Conservation (phyloP, 1,140 invertebrate species). For the Dreissena rostriformis region DNA sequence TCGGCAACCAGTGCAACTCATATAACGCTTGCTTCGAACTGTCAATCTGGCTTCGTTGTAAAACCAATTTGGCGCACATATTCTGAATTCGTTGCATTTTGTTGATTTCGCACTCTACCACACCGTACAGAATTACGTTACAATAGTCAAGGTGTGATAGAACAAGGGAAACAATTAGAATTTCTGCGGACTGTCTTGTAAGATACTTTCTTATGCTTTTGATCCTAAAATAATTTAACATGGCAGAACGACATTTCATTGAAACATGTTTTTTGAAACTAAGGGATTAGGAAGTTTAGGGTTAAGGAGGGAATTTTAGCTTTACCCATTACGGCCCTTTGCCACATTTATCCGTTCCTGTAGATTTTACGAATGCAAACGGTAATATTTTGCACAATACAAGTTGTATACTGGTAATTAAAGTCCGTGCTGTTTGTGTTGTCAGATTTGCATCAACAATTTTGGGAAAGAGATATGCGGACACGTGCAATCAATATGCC, state of each 20-base stretch:
- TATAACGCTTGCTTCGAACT: conserved; percentile 7
- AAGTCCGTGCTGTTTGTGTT: too few species aligned
- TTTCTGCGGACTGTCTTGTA: neutral
- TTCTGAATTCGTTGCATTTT: neutral
- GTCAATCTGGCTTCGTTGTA: neutral
- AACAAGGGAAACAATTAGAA: neutral
- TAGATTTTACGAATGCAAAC: too few species aligned
- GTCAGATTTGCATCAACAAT: too few species aligned
- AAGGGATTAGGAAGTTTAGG: too few species aligned
- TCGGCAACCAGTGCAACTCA: conserved; percentile 2
- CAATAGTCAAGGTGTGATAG: neutral
- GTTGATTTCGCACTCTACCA: neutral
- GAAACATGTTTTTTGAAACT: neutral
- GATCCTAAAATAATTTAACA: conserved; percentile 9
- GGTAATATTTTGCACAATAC: too few species aligned
- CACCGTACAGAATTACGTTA: conserved; percentile 9
- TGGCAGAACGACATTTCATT: neutral
- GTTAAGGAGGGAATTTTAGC: too few species aligned
- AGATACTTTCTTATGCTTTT: neutral
- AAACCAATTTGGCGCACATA: conserved; percentile 9
- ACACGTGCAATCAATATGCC: too few species aligned
- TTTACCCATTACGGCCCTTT: too few species aligned
- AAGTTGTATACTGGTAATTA: too few species aligned
- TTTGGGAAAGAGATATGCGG: too few species aligned
- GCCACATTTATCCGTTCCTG: too few species aligned